Evolutionary conservation across 92 coral and sea anemone species (phyloP).

Genomic region (Anthopleura xanthogrammica): DNA sequence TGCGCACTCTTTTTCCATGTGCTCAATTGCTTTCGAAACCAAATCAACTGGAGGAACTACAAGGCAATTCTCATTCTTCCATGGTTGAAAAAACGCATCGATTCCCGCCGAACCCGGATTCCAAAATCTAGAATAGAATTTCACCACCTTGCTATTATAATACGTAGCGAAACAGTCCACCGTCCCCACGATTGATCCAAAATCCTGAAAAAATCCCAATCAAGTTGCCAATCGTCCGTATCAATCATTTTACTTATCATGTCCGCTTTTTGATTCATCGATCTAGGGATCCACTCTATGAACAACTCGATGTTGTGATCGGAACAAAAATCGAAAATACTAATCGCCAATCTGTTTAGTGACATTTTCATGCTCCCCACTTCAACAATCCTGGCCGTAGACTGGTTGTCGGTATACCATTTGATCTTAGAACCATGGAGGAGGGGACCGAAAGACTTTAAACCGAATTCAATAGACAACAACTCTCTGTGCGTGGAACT

Average conservation of each 20-base stretch:
- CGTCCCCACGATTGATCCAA: constrained; percentile 27
- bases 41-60: constrained; percentile 38
- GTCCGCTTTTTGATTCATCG: constrained; percentile 17
- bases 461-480: constrained; percentile 22
- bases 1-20: constrained; percentile 18
- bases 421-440: constrained; percentile 20
- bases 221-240: constrained; percentile 61
- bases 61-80: constrained; percentile 28
- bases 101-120: constrained; percentile 45
- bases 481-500: constrained; percentile 55
- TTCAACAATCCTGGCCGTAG: constrained; percentile 45
- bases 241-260: constrained; percentile 15
- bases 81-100: constrained; percentile 37
- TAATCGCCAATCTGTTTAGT: constrained; percentile 34
- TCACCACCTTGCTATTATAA: constrained; percentile 31
- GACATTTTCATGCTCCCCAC: constrained; percentile 54
- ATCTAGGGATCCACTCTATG: constrained; percentile 60
- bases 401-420: constrained; percentile 49
- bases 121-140: constrained; percentile 35
- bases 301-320: constrained; percentile 25
- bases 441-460: constrained; percentile 29
- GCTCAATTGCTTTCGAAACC: constrained; percentile 15
- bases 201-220: constrained; percentile 6
- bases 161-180: constrained; percentile 46
- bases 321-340: constrained; percentile 37